Evolutionary conservation across 2,888 invertebrate genomes (phyloP).

Genomic region (Petrophora chlorosata): DNA sequence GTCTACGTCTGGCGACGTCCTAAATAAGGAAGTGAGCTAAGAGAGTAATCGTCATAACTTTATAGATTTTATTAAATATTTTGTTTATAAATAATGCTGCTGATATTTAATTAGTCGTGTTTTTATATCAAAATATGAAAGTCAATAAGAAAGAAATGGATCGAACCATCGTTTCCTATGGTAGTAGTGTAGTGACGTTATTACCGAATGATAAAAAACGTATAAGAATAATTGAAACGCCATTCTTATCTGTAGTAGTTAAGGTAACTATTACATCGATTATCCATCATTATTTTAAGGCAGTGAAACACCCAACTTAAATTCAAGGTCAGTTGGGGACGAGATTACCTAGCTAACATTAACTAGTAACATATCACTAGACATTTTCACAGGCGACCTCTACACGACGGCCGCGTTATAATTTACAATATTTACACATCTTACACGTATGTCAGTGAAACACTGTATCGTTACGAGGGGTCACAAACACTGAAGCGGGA

Average conservation of each 20-base stretch:
- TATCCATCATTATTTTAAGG: conserved; percentile 77
- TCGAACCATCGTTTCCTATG: conserved; percentile 31
- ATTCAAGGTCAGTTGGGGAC: conserved; percentile 82
- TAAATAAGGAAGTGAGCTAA: conserved; percentile 55
- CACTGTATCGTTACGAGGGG: conserved; percentile 53
- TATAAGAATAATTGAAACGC: conserved; percentile 64
- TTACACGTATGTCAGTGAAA: conserved; percentile 69
- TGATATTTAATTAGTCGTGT: conserved; percentile 26
- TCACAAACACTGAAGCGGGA: conserved; percentile 70
- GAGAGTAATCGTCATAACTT: conserved; percentile 44
- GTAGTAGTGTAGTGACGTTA: conserved; percentile 45
- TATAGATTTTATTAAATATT: conserved; percentile 43
- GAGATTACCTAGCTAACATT: conserved; percentile 83
- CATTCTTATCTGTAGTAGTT: conserved; percentile 76
- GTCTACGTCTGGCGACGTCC: conserved; percentile 35
- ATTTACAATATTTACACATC: conserved; percentile 82
- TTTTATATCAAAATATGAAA: conserved; percentile 34
- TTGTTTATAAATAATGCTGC: conserved; percentile 35
- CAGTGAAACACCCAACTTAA: conserved; percentile 84
- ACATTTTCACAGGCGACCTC: conserved; percentile 80
- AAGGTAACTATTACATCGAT: conserved; percentile 76
- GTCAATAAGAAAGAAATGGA: conserved; percentile 25
- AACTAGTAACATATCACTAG: conserved; percentile 80
- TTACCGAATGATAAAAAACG: conserved; percentile 58
- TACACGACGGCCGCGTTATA: conserved; percentile 75